Conservation (phyloP, 2,888 invertebrate genomes). For the Meiosimyza platycephala region DNA sequence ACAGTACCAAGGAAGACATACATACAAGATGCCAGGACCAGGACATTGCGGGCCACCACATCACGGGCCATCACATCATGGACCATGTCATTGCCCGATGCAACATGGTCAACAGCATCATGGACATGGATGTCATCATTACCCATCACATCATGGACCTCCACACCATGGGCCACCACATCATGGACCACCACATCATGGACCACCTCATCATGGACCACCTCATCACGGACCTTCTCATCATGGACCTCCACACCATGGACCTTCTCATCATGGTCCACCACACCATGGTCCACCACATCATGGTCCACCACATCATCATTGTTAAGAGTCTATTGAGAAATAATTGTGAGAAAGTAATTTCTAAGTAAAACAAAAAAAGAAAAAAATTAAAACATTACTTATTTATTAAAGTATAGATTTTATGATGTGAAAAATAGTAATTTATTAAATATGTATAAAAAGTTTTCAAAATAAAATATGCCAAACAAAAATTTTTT, state of each 20-base stretch:
- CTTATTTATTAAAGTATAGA: too few species aligned
- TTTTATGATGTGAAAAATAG: too few species aligned
- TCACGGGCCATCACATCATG: neutral
- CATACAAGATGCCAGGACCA: neutral
- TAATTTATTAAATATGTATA: too few species aligned
- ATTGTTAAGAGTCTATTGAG: neutral
- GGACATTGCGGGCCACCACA: neutral
- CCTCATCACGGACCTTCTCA: neutral
- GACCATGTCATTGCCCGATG: neutral
- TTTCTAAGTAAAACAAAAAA: too few species aligned
- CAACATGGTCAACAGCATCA: conserved; percentile 20
- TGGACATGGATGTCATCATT: conserved; percentile 17
- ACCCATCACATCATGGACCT: conserved; percentile 23
- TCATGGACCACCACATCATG: neutral
- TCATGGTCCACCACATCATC: conserved; percentile 32
- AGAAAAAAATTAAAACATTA: too few species aligned
- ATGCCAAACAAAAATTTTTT: too few species aligned
- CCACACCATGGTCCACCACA: conserved; percentile 32
- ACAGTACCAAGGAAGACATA: too few species aligned
- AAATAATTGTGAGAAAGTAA: too few species aligned
- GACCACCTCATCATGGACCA: too few species aligned
- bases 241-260: conserved; percentile 22
- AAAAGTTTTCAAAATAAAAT: too few species aligned
- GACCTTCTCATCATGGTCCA: conserved; percentile 18
- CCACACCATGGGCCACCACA: conserved; percentile 7